Base-by-base conservation (phyloP, 2,113 vertebrate species). In the Butorides virescens region DNA sequence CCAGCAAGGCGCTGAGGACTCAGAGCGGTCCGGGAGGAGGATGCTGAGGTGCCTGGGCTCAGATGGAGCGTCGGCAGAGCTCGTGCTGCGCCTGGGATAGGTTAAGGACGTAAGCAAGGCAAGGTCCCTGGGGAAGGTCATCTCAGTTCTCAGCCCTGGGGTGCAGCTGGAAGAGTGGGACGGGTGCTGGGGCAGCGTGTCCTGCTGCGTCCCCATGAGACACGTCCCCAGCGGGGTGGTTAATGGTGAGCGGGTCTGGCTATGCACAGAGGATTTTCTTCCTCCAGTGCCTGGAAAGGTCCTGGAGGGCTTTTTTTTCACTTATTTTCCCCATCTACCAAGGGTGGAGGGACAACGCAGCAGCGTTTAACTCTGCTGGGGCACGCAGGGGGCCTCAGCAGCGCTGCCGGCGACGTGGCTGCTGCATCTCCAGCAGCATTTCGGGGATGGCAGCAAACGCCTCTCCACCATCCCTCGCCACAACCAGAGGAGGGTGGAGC, bases 21-120 rank as follows among this genome's bases (percentile, higher is more conserved):
- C 0, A 0, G 20, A 59, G 26, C 8, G 3, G 25, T 56, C 44
- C 0, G 0, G 13, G 23, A 71, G 44, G 62, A 77, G 22, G 58
- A 46, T 47, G 14, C 18, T 62, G 52, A 59, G 73, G 3, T 73
- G 39, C 29, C 29, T 2, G 2, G 13, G 15, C 42, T 91, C 7
- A 4, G 52, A 23, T 27, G 29, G 47, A 86, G n/a, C 9, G 17
- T n/a, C n/a, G 14, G 17, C 3, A 0, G 20, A 53, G 17, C 17
- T 83, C 2, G 3, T 20, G 8, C 62, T 90, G 11, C 8, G 16
- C 22, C 27, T 49, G 23, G 23, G 11, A 15, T 37, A 10, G 46
- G 47, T 49, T 23, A 42, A 70, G 42, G 32, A 56, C 3, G 3
- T 37, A 44, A 77, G 23, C 0, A 0, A 77, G 29, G 14, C 44